Conservation (phyloP, 1,140 invertebrate species). For the Drosophila fuyamai region DNA sequence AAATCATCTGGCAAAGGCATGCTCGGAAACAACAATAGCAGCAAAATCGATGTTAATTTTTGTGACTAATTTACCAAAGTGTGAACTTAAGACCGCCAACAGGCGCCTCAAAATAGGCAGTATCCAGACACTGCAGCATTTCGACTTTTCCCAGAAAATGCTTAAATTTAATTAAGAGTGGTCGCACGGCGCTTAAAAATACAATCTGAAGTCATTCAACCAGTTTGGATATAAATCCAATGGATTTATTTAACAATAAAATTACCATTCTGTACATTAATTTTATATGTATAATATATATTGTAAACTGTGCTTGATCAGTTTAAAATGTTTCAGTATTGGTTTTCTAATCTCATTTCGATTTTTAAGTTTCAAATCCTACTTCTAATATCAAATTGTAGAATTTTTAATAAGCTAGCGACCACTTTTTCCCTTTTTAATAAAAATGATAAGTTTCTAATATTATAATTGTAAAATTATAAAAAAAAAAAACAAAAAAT, state of each 20-base stretch:
- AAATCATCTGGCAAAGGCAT: conserved; percentile 34
- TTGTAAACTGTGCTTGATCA: too few species aligned
- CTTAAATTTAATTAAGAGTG: background rate
- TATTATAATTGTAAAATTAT: background rate
- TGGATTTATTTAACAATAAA: too few species aligned
- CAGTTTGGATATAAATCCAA: background rate
- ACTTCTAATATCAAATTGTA: too few species aligned
- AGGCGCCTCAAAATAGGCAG: background rate
- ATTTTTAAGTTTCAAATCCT: too few species aligned
- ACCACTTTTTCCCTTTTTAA: too few species aligned
- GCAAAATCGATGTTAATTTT: conserved; percentile 25
- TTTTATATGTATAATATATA: too few species aligned
- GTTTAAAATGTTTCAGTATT: too few species aligned
- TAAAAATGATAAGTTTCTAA: background rate
- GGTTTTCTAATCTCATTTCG: too few species aligned
- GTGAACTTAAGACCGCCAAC: background rate
- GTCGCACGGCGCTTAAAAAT: too few species aligned
- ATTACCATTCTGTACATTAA: too few species aligned
- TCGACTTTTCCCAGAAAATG: background rate
- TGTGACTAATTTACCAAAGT: conserved; percentile 39
- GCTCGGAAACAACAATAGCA: conserved; percentile 17
- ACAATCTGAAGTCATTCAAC: too few species aligned
- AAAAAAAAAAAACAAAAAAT: background rate
- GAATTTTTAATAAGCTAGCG: too few species aligned
- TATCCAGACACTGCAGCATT: background rate